Evolutionary conservation across 2,113 vertebrate genomes (phyloP).

Genomic region (Engystomops pustulosus): DNA sequence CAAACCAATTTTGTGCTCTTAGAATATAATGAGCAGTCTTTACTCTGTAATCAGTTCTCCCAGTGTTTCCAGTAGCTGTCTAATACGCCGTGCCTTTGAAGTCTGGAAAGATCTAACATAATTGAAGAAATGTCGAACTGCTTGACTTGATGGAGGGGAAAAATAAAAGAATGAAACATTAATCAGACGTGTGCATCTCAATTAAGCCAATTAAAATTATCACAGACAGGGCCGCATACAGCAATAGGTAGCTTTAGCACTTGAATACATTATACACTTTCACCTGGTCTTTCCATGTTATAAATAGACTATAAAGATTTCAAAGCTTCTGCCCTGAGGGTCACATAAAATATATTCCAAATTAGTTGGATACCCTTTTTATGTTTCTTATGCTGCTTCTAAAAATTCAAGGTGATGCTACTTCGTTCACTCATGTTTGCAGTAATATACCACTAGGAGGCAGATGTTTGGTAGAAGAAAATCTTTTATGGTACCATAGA

Average conservation of each 20-base stretch:
- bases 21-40: constrained; percentile 85
- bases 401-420: background rate
- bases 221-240: constrained; percentile 74
- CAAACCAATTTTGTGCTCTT: constrained; percentile 85
- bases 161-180: constrained; percentile 88
- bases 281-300: constrained; percentile 69
- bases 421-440: background rate
- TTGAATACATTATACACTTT: constrained; percentile 79
- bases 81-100: constrained; percentile 84
- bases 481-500: background rate
- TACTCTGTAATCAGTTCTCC: constrained; percentile 85
- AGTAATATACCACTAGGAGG: background rate
- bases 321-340: background rate
- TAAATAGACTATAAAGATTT: constrained; percentile 18
- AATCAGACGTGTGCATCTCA: constrained; percentile 85
- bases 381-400: background rate
- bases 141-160: constrained; percentile 83
- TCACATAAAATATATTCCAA: constrained; percentile 21
- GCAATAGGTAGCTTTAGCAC: constrained; percentile 80
- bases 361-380: background rate
- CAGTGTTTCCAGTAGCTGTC: constrained; percentile 75
- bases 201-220: constrained; percentile 89
- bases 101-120: constrained; percentile 84
- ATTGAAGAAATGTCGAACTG: constrained; percentile 88
- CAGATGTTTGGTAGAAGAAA: background rate